phyloP scores from a whole-genome alignment of 2,888 invertebrate species.

The Uloborus plumipes region DNA sequence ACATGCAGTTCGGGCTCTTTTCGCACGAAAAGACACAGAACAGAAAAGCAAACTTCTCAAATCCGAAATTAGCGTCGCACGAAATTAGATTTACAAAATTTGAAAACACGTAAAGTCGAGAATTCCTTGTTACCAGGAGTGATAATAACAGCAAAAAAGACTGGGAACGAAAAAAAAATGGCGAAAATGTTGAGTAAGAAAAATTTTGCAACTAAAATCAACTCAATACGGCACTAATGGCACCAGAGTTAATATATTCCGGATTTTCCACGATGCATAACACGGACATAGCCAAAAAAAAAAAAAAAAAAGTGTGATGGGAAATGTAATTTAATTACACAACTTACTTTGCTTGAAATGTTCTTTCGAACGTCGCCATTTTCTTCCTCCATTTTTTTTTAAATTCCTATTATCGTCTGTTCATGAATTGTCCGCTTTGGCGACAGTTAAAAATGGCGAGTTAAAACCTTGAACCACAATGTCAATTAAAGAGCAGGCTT shows the following conservation, averaged over 20 bases:
- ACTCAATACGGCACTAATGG: constrained; percentile 37
- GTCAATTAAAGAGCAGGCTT: constrained; percentile 41
- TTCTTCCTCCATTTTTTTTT: constrained; percentile 17
- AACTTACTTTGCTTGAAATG: constrained; percentile 44
- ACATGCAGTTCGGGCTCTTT: no score
- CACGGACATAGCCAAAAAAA: background rate
- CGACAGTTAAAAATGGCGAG: constrained; percentile 59
- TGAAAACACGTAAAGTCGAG: constrained; percentile 43
- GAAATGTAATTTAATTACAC: constrained; percentile 55
- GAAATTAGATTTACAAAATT: constrained; percentile 53
- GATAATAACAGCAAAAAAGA: constrained; percentile 24
- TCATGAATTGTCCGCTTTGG: constrained; percentile 38
- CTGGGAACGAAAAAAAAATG: background rate
- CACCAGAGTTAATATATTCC: constrained; percentile 41
- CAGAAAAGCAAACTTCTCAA: constrained; percentile 13
- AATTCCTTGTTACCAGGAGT: constrained; percentile 21
- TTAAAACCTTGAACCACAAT: constrained; percentile 56
- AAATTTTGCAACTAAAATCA: constrained; percentile 30
- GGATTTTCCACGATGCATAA: constrained; percentile 31
- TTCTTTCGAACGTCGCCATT: constrained; percentile 43
- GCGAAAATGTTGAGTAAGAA: constrained; percentile 1
- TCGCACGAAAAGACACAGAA: no score
- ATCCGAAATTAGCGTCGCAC: constrained; percentile 35
- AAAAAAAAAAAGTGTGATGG: constrained; percentile 26
- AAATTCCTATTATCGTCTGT: constrained; percentile 37